Percentiles rank a stretch among this genome's conserved stretches.
phyloP scores from a whole-genome alignment of 2,113 vertebrate genomes.

The Castor canadensis region DNA sequence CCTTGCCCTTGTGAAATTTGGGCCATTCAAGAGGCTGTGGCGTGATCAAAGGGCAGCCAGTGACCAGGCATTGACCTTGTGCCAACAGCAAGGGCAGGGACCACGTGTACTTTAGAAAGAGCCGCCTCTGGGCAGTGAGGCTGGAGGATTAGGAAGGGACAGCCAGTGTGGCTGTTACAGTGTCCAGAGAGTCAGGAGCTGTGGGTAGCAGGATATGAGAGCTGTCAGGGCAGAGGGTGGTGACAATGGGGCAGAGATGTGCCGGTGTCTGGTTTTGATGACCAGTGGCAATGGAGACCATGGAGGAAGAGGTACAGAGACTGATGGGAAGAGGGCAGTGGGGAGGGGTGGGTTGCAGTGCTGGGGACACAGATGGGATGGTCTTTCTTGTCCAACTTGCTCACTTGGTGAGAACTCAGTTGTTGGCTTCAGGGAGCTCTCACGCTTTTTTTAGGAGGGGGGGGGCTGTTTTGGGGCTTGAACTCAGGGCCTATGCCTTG shows the following conservation, averaged over 20 bases:
- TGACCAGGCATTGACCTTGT: background rate
- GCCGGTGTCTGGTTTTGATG: background rate
- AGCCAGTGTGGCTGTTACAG: background rate
- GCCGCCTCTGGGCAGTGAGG: too few species aligned
- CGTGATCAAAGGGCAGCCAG: background rate
- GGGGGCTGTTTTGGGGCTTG: too few species aligned
- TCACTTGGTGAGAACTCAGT: background rate
- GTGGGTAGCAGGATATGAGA: background rate
- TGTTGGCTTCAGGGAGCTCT: background rate
- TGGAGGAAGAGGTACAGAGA: background rate
- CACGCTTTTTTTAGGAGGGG: too few species aligned
- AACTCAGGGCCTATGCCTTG: too few species aligned
- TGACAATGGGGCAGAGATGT: background rate
- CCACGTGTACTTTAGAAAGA: background rate
- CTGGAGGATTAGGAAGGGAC: background rate
- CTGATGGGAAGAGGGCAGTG: rapidly evolving
- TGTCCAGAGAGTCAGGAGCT: background rate
- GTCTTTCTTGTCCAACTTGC: background rate
- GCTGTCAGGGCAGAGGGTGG: too few species aligned
- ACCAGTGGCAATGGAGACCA: background rate
- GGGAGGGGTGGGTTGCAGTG: background rate
- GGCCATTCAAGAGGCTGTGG: background rate
- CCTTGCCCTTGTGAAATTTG: too few species aligned
- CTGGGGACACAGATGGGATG: background rate
- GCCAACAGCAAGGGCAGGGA: background rate